Evolutionary conservation across 2,797 vertebrate genomes (phyloP), one percentile per base, ranked within the genome.

Genomic region (Saxicola maurus): DNA sequence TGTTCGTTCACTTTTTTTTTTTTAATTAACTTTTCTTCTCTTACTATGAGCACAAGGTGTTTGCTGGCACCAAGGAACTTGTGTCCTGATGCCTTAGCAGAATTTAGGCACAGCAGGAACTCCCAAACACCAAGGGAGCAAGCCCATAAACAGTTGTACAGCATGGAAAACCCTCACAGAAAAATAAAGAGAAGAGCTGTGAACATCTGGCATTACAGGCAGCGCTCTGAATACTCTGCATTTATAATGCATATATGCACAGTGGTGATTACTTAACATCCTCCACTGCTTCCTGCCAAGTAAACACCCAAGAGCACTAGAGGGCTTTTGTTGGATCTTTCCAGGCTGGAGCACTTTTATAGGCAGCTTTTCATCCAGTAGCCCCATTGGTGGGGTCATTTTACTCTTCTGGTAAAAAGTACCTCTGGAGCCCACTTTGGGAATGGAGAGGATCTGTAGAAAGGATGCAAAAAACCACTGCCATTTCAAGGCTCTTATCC

Each of bases 131-230:
- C 19, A 53, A 65, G n/a, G 46, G 37, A 87, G 23, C 19, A 80
- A 91, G 18, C 16, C 69, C 37, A 72, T 75, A 78, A 87, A 81
- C 25, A 61, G n/a, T 72, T 65, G 17, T 53, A 79, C 27, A 52
- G 37, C 73, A 66, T 33, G 43, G 80, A 62, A 92, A 95, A 83
- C 7, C 43, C 33, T 74, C 65, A 49, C 55, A 66, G 74, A 78
- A 94, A 89, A 87, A 77, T 81, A 67, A 79, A 66, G 35, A 65
- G 67, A 81, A 82, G 52, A 84, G 25, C 77, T 89, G 33, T 75
- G 76, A 92, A 78, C 73, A 86, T 87, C 89, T 94, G 77, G 68
- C 42, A 69, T 71, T 77, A 66, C 67, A 92, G 40, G 42, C 57
- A 87, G 53, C 30, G 17, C 64, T 80, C 43, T 59, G 49, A 92